These are phyloP conservation scores for Nesogale talazaci DNA, from an alignment of 2,113 vertebrate species.

Conservation along the genomic window DNA sequence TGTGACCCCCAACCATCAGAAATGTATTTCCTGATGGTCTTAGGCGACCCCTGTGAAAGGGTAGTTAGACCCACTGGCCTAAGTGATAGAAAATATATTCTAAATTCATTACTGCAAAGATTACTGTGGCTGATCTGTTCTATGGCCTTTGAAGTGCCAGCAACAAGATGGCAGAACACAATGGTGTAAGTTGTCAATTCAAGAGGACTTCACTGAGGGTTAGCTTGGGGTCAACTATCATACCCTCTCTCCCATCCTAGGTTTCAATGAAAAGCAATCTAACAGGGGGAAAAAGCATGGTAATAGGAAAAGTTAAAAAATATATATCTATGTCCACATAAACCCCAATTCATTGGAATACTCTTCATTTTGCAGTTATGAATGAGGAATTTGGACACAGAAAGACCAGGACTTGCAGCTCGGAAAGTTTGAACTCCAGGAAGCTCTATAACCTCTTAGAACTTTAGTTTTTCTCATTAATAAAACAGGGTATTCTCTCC, in stretches of 20 bases:
- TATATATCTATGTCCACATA: not conserved
- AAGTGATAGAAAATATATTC: not conserved
- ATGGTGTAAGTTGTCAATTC: not conserved
- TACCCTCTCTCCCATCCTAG: not conserved
- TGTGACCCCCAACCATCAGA: too few species aligned
- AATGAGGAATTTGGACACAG: too few species aligned
- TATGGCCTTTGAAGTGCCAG: not conserved
- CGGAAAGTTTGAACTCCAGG: not conserved
- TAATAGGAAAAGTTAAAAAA: not conserved
- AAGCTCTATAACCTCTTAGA: not conserved
- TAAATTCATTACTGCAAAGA: not conserved
- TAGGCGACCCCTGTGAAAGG: too few species aligned
- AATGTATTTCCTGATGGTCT: too few species aligned
- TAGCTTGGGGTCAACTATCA: not conserved
- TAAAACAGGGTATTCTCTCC: not conserved
- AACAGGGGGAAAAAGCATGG: too few species aligned
- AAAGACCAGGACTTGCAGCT: not conserved
- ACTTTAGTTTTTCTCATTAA: not conserved
- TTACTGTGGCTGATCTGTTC: not conserved
- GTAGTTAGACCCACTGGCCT: too few species aligned
- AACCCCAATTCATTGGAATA: not conserved
- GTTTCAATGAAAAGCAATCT: not conserved
- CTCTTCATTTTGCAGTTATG: too few species aligned
- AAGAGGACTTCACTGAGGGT: not conserved
- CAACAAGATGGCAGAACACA: not conserved